A percentile compares a stretch with the other conserved stretches of the same genome.
Conservation (phyloP, 2,888 invertebrate genomes). For the Cephalotes varians region DNA sequence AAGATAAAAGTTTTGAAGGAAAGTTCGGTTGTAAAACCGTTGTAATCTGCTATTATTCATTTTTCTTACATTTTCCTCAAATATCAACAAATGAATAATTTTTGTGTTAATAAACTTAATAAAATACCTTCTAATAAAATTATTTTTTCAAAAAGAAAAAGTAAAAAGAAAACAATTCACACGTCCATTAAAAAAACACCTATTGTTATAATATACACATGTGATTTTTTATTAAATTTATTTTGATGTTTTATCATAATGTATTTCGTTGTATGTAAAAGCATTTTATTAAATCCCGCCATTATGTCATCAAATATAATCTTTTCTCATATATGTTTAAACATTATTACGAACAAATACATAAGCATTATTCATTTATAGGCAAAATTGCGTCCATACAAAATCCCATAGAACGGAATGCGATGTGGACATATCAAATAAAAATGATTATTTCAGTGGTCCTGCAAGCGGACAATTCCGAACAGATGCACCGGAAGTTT, state of each 20-base stretch:
- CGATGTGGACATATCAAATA: slow-evolving; percentile 10
- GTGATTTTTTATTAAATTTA: not conserved
- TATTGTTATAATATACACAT: not conserved
- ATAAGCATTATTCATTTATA: slow-evolving; percentile 3
- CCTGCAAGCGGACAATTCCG: slow-evolving; percentile 89
- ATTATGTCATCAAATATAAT: no score
- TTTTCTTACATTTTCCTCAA: not conserved
- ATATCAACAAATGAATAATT: slow-evolving; percentile 1
- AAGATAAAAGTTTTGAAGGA: not conserved
- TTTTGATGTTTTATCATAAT: not conserved
- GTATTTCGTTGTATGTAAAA: not conserved
- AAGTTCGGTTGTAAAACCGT: not conserved
- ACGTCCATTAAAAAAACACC: not conserved
- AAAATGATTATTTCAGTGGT: slow-evolving; percentile 87
- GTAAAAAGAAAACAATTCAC: not conserved
- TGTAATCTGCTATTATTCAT: not conserved
- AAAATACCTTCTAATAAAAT: not conserved
- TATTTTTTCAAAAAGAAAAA: not conserved
- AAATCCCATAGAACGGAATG: not conserved
- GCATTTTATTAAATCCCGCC: slow-evolving; percentile 16
- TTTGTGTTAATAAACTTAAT: not conserved
- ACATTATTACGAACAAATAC: not conserved
- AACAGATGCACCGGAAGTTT: slow-evolving; percentile 89
- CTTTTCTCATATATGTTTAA: not conserved
- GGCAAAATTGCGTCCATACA: not conserved